Percentiles rank a stretch among this genome's conserved stretches.
These are phyloP conservation scores for Sphyrna mokarran DNA, from an alignment of 2,113 vertebrate species.

Conservation along the genomic window DNA sequence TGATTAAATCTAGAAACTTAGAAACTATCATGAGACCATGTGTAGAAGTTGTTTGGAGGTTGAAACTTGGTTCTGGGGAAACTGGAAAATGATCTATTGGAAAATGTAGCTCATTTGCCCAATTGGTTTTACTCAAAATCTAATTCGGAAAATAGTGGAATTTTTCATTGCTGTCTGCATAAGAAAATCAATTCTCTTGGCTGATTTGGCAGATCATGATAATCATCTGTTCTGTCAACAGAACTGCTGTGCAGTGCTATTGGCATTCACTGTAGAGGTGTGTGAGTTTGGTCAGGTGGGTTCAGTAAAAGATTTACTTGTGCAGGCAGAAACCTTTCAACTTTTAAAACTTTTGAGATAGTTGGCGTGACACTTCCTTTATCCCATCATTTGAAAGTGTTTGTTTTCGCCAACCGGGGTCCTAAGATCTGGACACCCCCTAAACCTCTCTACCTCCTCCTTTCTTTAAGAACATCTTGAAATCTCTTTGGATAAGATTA, in stretches of 20 bases:
- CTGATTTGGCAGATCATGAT: neutral
- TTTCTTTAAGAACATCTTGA: neutral
- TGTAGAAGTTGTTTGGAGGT: neutral
- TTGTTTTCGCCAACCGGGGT: neutral
- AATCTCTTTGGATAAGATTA: neutral
- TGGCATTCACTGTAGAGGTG: neutral
- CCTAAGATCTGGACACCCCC: no score
- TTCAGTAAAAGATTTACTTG: slow-evolving; percentile 19
- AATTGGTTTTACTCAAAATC: no score
- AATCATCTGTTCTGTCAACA: neutral
- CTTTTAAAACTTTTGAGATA: neutral
- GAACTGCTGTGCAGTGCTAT: neutral
- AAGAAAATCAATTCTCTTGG: neutral
- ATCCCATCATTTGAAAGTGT: neutral
- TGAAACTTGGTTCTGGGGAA: neutral
- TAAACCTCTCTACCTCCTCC: no score
- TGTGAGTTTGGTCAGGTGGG: neutral
- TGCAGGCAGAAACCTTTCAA: neutral
- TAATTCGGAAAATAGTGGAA: neutral
- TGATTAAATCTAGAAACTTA: neutral
- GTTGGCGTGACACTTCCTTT: neutral
- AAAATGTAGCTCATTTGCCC: neutral
- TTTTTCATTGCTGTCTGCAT: neutral
- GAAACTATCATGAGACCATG: neutral
- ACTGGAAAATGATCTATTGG: neutral